Conservation (phyloP, 2,113 vertebrate genomes). For the Oophaga pumilio region DNA sequence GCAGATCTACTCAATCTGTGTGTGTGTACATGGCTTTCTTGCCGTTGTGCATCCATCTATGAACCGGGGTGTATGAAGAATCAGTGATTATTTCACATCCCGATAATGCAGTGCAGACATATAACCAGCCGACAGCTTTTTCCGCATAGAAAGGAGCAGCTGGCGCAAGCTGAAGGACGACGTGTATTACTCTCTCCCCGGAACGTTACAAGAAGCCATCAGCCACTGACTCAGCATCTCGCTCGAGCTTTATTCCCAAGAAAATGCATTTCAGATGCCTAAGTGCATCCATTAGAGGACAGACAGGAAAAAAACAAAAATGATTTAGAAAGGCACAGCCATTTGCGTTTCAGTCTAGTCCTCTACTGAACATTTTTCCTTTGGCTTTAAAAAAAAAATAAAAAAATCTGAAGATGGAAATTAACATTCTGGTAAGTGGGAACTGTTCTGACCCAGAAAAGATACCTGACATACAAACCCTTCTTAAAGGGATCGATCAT, state of each 20-base stretch:
- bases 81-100: background rate
- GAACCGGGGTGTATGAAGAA: background rate
- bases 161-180: background rate
- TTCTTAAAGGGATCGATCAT: background rate
- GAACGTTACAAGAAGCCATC: background rate
- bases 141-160: background rate
- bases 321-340: background rate
- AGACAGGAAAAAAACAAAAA: background rate
- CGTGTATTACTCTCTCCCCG: background rate
- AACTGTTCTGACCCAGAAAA: background rate
- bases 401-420: background rate
- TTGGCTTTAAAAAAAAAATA: background rate
- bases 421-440: background rate
- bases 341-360: background rate
- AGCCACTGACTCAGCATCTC: background rate
- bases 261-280: slow-evolving; percentile 13
- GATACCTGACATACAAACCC: no score
- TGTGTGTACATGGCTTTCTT: no score
- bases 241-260: background rate
- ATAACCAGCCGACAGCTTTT: background rate
- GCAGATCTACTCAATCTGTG: no score
- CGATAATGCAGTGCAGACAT: background rate
- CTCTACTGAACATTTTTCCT: background rate
- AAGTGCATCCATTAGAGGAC: background rate
- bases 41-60: background rate